Percentiles rank a stretch among this genome's conserved stretches.
phyloP scores from a whole-genome alignment of 2,888 invertebrate species.

The Hypolimnas misippus region DNA sequence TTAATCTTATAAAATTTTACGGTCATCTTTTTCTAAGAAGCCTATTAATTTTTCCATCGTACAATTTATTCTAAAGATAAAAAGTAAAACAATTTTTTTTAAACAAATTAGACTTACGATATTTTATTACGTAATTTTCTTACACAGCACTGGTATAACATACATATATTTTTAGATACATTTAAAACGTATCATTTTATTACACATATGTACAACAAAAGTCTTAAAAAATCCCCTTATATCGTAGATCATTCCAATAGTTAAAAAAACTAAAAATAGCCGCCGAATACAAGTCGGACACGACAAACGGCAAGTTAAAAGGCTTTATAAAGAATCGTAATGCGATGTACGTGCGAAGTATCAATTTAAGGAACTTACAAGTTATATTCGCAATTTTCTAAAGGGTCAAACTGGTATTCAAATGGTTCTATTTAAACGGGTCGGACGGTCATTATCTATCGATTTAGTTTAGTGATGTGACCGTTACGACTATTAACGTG shows the following conservation, averaged over 20 bases:
- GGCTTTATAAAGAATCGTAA: slow-evolving; percentile 63
- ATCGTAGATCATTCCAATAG: slow-evolving; percentile 55
- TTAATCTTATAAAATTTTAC: no score
- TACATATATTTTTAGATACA: background rate
- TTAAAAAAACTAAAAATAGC: slow-evolving; percentile 51
- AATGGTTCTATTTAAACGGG: slow-evolving; percentile 42
- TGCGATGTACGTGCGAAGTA: slow-evolving; percentile 62
- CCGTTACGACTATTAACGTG: slow-evolving; percentile 43
- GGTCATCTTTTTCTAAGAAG: no score
- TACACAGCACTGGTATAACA: background rate
- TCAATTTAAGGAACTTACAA: slow-evolving; percentile 59
- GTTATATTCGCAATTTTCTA: slow-evolving; percentile 48
- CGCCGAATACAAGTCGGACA: slow-evolving; percentile 42
- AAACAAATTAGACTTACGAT: no score
- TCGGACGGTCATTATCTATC: slow-evolving; percentile 44
- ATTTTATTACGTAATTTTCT: no score
- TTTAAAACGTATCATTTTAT: no score
- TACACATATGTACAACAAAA: no score
- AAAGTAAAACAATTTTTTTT: no score
- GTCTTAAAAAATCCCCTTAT: slow-evolving; percentile 3
- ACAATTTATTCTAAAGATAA: no score
- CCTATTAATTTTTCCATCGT: no score
- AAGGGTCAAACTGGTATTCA: slow-evolving; percentile 43
- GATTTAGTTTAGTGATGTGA: slow-evolving; percentile 40
- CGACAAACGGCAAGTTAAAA: slow-evolving; percentile 77